Conservation (phyloP, 2,797 vertebrate species). For the Calcarius lapponicus region DNA sequence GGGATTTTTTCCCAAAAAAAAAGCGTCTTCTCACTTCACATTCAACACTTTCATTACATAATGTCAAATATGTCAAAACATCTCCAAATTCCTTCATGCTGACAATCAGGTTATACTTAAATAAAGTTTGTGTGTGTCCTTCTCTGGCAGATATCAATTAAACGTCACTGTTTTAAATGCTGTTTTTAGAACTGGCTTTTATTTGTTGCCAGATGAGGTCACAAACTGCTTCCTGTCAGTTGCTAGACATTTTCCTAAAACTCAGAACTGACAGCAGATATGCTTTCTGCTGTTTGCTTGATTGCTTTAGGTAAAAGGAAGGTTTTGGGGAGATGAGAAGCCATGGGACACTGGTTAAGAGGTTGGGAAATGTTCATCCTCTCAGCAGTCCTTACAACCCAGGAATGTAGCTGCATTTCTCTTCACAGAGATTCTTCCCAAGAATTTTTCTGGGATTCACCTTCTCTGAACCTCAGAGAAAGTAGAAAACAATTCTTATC, state of each 20-base stretch:
- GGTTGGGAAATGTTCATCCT: not conserved
- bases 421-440: not conserved
- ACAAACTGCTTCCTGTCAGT: conserved; percentile 14
- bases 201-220: conserved; percentile 16
- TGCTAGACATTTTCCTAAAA: not conserved
- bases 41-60: conserved; percentile 54
- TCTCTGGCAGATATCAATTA: conserved; percentile 17
- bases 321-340: not conserved
- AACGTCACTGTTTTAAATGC: conserved; percentile 6
- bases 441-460: not conserved
- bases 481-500: not conserved
- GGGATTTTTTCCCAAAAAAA: not conserved
- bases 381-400: not conserved
- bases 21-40: not conserved
- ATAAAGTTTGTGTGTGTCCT: conserved; percentile 49
- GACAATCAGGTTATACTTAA: conserved; percentile 30
- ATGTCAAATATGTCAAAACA: conserved; percentile 55
- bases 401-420: not conserved
- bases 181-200: conserved; percentile 25
- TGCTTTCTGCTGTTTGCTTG: not conserved
- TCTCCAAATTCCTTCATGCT: conserved; percentile 11
- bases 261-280: not conserved
- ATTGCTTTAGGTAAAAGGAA: not conserved
- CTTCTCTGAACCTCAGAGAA: not conserved
- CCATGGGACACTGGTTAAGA: not conserved